A percentile compares a stretch with the other conserved stretches of the same genome.
These are phyloP conservation scores for Strix aluco DNA, from an alignment of 2,113 vertebrate species.

Conservation along the genomic window DNA sequence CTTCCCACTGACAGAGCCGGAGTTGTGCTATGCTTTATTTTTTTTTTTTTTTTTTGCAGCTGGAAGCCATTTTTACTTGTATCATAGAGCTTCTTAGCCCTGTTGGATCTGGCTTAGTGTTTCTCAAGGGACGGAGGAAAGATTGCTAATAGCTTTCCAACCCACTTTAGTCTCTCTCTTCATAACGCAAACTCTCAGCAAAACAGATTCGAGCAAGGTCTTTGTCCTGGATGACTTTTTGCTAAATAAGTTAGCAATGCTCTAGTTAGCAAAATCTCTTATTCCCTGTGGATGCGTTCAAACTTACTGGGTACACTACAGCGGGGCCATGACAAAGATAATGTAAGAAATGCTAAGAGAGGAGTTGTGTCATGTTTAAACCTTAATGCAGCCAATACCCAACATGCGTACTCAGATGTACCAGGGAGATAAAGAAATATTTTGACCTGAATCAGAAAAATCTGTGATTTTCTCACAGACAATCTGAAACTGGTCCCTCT, in stretches of 20 bases:
- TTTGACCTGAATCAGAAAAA: neutral
- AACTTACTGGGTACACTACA: neutral
- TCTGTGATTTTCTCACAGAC: neutral
- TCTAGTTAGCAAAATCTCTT: slow-evolving; percentile 43
- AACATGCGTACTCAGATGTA: neutral
- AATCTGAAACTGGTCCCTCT: neutral
- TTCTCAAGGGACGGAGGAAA: slow-evolving; percentile 22
- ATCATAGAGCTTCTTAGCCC: neutral
- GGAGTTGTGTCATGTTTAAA: neutral
- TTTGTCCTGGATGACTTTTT: slow-evolving; percentile 58
- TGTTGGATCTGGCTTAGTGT: slow-evolving; percentile 37
- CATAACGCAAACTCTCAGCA: neutral
- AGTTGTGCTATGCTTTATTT: neutral
- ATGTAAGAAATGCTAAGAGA: neutral
- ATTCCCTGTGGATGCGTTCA: neutral
- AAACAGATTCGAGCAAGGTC: neutral
- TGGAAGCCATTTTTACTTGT: slow-evolving; percentile 28
- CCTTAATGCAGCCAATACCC: neutral
- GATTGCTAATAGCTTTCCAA: slow-evolving; percentile 29
- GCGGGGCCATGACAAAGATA: neutral
- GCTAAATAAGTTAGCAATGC: slow-evolving; percentile 44
- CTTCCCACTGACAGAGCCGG: neutral
- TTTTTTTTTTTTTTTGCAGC: neutral
- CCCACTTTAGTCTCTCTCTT: neutral
- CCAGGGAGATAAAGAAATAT: neutral